These are phyloP conservation scores for Campaea margaritaria DNA, from an alignment of 2,888 invertebrate species.

Conservation along the genomic window DNA sequence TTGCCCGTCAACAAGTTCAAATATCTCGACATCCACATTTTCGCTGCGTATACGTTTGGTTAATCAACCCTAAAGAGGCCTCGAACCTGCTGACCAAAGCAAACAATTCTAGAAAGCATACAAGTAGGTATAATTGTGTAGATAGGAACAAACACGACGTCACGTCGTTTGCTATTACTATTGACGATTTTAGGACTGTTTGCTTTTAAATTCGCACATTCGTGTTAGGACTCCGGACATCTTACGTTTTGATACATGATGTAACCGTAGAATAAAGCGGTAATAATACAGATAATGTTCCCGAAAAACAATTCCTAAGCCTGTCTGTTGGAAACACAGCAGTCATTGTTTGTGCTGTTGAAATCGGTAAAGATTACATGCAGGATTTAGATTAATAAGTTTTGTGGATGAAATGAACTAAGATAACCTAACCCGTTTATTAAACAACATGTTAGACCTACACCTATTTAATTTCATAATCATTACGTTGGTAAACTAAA, in stretches of 20 bases:
- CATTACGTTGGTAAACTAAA: no score
- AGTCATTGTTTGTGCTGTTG: background rate
- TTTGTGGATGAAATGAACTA: background rate
- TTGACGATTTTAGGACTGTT: constrained; percentile 7
- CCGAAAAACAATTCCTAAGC: no score
- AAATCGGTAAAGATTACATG: background rate
- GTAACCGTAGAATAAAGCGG: background rate
- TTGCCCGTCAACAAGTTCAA: background rate
- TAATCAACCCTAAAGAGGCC: constrained; percentile 7
- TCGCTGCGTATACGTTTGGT: constrained; percentile 5
- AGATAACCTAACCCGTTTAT: background rate
- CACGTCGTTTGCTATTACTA: constrained; percentile 7
- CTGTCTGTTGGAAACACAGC: no score
- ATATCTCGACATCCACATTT: background rate
- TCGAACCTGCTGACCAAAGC: constrained; percentile 6
- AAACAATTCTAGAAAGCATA: constrained; percentile 16
- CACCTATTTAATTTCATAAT: no score
- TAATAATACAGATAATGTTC: background rate
- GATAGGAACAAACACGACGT: constrained; percentile 5
- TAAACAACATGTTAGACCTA: no score
- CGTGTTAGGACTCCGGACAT: constrained; percentile 2
- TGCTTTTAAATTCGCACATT: constrained; percentile 13
- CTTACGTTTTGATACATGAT: constrained; percentile 1
- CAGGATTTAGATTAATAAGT: constrained; percentile 1
- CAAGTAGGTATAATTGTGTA: background rate